These are phyloP conservation scores for Dendropsophus ebraccatus DNA, from an alignment of 2,113 vertebrate genomes.

Conservation along the genomic window DNA sequence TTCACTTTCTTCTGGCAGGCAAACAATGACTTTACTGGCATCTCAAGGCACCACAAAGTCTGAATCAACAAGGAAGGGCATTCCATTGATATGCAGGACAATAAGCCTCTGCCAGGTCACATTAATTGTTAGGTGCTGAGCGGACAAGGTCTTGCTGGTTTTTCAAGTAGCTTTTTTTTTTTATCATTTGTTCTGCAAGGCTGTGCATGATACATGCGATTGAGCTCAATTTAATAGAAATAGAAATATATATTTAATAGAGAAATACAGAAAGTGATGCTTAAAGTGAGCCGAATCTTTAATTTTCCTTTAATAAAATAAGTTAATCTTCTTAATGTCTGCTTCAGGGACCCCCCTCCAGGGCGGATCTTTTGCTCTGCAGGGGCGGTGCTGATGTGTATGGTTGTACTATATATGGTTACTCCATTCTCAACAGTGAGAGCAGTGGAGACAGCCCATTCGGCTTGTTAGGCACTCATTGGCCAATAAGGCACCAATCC, in stretches of 20 bases:
- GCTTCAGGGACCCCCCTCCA: too few relatives aligned
- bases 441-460: too few relatives aligned
- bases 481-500: too few relatives aligned
- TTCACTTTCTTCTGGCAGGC: conserved; percentile 21
- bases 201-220: neutral
- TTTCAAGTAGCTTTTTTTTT: neutral
- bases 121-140: conserved; percentile 23
- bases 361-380: too few relatives aligned
- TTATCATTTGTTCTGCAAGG: neutral
- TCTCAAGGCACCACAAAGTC: conserved; percentile 49
- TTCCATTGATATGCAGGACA: conserved; percentile 43
- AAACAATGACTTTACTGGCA: conserved; percentile 44
- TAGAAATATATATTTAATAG: neutral
- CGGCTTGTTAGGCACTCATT: too few relatives aligned
- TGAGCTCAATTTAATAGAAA: too few relatives aligned
- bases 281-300: too few relatives aligned
- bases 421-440: too few relatives aligned
- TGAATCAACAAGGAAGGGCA: conserved; percentile 50
- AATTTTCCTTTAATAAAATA: too few relatives aligned
- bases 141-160: conserved; percentile 11
- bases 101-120: conserved; percentile 1
- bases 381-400: too few relatives aligned
- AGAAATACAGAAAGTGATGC: neutral
- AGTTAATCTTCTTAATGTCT: too few relatives aligned
- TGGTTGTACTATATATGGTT: too few relatives aligned